phyloP scores from a whole-genome alignment of 1,140 invertebrate genomes.

The Temnothorax nylanderi region DNA sequence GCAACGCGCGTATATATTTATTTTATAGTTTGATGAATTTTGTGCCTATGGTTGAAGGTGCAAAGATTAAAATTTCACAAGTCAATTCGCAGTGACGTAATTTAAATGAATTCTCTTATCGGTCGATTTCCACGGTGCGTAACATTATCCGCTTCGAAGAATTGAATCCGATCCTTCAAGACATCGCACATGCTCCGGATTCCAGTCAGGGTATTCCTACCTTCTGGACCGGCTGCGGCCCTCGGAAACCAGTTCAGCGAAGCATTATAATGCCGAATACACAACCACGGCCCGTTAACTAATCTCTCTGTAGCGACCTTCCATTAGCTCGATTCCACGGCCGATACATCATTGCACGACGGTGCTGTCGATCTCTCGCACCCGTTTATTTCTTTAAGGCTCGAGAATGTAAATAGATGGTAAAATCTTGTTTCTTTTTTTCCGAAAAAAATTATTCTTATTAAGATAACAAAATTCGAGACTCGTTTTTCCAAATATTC shows the following conservation, averaged over 20 bases:
- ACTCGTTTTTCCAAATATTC: not conserved
- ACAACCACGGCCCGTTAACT: constrained; percentile 76
- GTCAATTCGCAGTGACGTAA: not conserved
- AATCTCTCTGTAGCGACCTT: constrained; percentile 76
- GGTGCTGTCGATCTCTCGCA: constrained; percentile 5
- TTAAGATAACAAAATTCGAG: not conserved
- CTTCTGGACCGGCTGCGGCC: constrained; percentile 29
- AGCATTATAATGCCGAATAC: constrained; percentile 78
- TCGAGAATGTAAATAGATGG: not conserved
- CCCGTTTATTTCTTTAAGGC: not conserved
- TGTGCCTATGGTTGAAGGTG: not conserved
- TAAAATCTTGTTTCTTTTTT: constrained; percentile 7
- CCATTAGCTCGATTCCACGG: constrained; percentile 77
- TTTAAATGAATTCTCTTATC: constrained; percentile 21
- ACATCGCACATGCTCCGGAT: constrained; percentile 54
- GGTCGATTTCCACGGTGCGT: constrained; percentile 22
- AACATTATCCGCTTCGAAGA: not conserved
- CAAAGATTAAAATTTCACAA: not conserved
- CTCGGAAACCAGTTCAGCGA: constrained; percentile 77
- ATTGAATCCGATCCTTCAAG: not conserved
- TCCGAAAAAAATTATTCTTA: not conserved
- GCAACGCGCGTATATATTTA: not conserved
- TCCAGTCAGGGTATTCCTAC: constrained; percentile 26
- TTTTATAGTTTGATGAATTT: not conserved
- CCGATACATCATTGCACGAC: constrained; percentile 72